A percentile compares a stretch with the other conserved stretches of the same genome.
phyloP scores from a whole-genome alignment of 2,113 vertebrate species.

The Rattus rattus region DNA sequence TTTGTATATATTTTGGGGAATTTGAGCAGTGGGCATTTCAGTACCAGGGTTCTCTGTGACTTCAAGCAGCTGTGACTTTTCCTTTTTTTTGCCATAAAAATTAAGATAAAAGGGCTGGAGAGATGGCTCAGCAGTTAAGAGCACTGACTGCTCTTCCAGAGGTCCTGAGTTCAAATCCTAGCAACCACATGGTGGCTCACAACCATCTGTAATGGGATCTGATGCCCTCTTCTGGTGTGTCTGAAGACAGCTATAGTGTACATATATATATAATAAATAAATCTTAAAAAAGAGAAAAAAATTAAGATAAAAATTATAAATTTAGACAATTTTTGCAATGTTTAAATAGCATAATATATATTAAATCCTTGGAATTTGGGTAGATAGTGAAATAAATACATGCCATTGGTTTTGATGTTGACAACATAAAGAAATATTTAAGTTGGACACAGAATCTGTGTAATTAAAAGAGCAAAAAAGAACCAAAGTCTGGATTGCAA shows the following conservation, averaged over 20 bases:
- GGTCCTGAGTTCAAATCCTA: too few relatives aligned
- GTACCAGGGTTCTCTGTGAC: background rate
- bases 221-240: too few relatives aligned
- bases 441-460: background rate
- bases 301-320: background rate
- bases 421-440: slow-evolving; percentile 84
- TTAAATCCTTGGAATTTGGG: background rate
- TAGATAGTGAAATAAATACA: slow-evolving; percentile 3
- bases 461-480: background rate
- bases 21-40: background rate
- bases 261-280: too few relatives aligned
- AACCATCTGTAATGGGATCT: too few relatives aligned
- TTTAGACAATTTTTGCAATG: background rate
- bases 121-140: too few relatives aligned
- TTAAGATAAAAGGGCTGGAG: background rate
- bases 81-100: background rate
- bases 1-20: slow-evolving; percentile 23
- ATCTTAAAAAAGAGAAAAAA: background rate
- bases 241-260: too few relatives aligned
- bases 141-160: too few relatives aligned
- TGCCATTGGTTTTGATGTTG: slow-evolving; percentile 92
- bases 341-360: background rate
- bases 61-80: slow-evolving; percentile 36
- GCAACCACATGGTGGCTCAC: too few relatives aligned
- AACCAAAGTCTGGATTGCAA: background rate